These are phyloP conservation scores for Antheraea yamamai DNA, from an alignment of 2,888 invertebrate genomes.

Conservation along the genomic window DNA sequence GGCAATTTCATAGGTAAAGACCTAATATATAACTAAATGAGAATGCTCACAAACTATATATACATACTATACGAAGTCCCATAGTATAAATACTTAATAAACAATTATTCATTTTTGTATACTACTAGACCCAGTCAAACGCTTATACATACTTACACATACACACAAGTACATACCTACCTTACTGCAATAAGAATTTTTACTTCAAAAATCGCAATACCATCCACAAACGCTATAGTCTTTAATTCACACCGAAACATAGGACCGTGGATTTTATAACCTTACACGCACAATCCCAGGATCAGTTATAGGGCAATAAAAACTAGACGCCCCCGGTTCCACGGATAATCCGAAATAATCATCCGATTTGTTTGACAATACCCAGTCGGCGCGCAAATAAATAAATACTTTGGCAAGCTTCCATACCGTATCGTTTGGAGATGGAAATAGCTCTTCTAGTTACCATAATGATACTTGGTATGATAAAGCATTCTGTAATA, in stretches of 20 bases:
- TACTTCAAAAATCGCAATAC: background rate
- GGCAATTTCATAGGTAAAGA: no score
- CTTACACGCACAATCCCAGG: constrained; percentile 35
- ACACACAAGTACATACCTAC: no score
- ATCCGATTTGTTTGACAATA: constrained; percentile 45
- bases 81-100: no score
- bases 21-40: no score
- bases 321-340: constrained; percentile 36
- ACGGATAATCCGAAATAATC: constrained; percentile 39
- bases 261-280: constrained; percentile 39
- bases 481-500: background rate
- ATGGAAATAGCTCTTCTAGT: constrained; percentile 9
- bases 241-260: background rate
- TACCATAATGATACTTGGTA: constrained; percentile 5
- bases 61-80: no score
- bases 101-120: no score
- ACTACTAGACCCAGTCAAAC: no score
- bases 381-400: constrained; percentile 21
- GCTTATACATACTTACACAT: no score
- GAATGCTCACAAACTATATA: no score
- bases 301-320: constrained; percentile 32
- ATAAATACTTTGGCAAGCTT: constrained; percentile 14
- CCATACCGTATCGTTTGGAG: constrained; percentile 11
- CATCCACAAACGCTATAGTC: background rate
- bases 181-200: no score